Conservation (phyloP, 1,140 invertebrate species). For the Conopomorpha cramerella region DNA sequence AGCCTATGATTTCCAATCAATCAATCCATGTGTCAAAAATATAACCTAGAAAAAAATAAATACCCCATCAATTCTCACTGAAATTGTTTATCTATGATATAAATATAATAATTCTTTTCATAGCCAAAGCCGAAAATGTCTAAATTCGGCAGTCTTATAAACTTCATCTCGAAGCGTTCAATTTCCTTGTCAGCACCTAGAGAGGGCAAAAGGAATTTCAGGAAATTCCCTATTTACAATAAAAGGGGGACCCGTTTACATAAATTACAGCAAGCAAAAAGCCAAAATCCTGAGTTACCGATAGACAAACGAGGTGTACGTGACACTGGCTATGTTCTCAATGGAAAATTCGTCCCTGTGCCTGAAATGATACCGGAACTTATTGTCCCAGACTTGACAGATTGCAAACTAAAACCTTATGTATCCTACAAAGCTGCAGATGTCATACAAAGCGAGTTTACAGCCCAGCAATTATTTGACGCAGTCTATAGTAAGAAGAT, state of each 20-base stretch:
- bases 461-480: slow-evolving; percentile 83
- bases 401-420: slow-evolving; percentile 87
- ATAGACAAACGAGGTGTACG: slow-evolving; percentile 71
- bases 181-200: slow-evolving; percentile 64
- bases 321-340: slow-evolving; percentile 61
- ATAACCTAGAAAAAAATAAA: not conserved
- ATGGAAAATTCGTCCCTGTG: slow-evolving; percentile 66
- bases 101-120: too few relatives aligned
- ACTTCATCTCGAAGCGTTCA: slow-evolving; percentile 41
- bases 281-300: slow-evolving; percentile 65
- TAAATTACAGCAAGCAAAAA: slow-evolving; percentile 63
- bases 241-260: slow-evolving; percentile 73
- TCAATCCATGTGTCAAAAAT: not conserved
- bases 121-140: slow-evolving; percentile 43
- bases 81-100: not conserved
- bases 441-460: slow-evolving; percentile 79
- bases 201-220: slow-evolving; percentile 77
- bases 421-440: slow-evolving; percentile 83
- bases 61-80: not conserved
- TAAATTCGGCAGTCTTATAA: slow-evolving; percentile 26
- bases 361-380: slow-evolving; percentile 93
- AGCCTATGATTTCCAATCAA: too few relatives aligned
- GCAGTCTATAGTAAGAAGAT: slow-evolving; percentile 83
- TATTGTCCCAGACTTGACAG: slow-evolving; percentile 86
- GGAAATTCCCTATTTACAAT: slow-evolving; percentile 74